phyloP scores from a whole-genome alignment of 2,888 invertebrate species.

The Sicus ferrugineus region DNA sequence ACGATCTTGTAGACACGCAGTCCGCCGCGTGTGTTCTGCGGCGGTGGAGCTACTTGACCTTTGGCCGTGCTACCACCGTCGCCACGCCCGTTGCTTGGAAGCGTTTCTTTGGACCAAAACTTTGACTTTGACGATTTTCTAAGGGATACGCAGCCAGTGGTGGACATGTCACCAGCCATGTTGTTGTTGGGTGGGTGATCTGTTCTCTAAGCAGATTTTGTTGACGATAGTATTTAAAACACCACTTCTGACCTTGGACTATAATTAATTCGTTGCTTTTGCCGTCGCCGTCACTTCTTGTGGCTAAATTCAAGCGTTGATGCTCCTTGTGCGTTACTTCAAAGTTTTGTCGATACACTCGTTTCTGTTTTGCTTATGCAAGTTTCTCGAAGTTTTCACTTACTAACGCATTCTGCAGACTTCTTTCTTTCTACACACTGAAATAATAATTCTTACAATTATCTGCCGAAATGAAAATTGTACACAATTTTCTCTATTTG shows the following conservation, averaged over 20 bases:
- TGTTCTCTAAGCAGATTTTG: neutral
- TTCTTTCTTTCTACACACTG: neutral
- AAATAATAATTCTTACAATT: too few species aligned
- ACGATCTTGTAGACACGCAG: constrained; percentile 88
- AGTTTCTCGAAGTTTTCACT: neutral
- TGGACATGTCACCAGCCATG: constrained; percentile 62
- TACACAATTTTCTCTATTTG: too few species aligned
- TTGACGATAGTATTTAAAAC: neutral
- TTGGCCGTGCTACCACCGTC: constrained; percentile 41
- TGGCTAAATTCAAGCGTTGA: neutral
- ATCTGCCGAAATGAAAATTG: too few species aligned
- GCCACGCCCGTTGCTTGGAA: constrained; percentile 41
- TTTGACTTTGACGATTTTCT: constrained; percentile 60
- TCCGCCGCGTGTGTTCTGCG: constrained; percentile 68
- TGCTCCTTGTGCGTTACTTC: neutral
- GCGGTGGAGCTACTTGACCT: constrained; percentile 47
- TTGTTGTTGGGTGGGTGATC: constrained; percentile 34
- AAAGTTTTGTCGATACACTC: neutral
- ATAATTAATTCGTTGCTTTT: constrained; percentile 15
- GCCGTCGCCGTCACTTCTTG: neutral
- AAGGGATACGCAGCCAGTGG: constrained; percentile 59
- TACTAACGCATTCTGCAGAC: neutral
- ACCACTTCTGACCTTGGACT: constrained; percentile 41
- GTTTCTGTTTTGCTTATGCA: neutral
- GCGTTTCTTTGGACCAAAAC: constrained; percentile 48